Base-by-base conservation (phyloP, 2,888 invertebrate species). In the Drosophila eohydei region DNA sequence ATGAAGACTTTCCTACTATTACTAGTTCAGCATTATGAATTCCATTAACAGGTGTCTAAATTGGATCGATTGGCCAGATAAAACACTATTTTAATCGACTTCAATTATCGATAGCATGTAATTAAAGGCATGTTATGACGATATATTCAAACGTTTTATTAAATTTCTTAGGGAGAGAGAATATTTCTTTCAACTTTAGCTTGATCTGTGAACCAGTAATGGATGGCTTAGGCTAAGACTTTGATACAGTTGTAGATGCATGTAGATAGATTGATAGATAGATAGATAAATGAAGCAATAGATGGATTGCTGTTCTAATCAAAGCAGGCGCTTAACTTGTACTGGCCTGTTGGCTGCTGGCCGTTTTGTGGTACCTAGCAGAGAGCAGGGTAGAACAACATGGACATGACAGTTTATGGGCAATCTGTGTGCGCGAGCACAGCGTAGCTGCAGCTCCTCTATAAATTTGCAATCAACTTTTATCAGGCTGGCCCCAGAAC, bases 381-480 rank as follows among this genome's bases (percentile, higher is more conserved):
- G 55, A 4, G 38, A 12, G 28, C n/a, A 12, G 40, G 40, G 28
- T 26, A 30, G 36, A 44, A 51, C 43, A 46, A 63, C 70, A 57
- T 66, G 60, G 59, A 81, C 76, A 76, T 85, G 86, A 61, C 76
- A 68, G 83, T 83, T 83, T 83, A 83, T 83, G 86, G 86, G 65
- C 83, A 83, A 83, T 88, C 88, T 83, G 74, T 61, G 61, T 28
- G 55, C 64, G 43, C 40, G 40, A 40, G 30, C 16, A 16, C 11
- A 28, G 34, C 28, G 28, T 48, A 44, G 43, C 68, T 40, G 54
- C 38, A 41, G 58, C 87, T 76, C 74, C 70, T 83, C 87, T 86
- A 83, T 88, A 86, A 88, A 88, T 88, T 86, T 89, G 86, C 86
- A 86, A 89, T 86, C 90, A 86, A 86, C 88, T 86, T 84, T 89